phyloP scores from a whole-genome alignment of 2,888 invertebrate species.

The Chrysolina oricalcia region DNA sequence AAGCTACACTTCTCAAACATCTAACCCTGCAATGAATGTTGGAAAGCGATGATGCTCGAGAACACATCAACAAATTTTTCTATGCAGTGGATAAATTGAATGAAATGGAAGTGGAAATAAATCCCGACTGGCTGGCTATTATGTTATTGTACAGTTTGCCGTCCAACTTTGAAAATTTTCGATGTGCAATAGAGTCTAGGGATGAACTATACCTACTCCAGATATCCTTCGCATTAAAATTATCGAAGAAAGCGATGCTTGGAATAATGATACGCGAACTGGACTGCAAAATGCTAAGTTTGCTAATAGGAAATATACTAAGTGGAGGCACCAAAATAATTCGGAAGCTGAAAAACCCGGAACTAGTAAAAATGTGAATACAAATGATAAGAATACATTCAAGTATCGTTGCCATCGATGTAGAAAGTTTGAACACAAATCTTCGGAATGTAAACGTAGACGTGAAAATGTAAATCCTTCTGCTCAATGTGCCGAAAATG shows the following conservation, averaged over 20 bases:
- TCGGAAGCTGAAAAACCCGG: neutral
- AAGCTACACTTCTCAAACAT: too few species aligned
- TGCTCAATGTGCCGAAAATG: neutral
- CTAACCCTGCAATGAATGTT: too few species aligned
- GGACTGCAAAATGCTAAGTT: neutral
- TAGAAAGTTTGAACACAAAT: neutral
- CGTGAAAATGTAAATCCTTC: neutral
- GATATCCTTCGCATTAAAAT: too few species aligned
- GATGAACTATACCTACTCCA: too few species aligned
- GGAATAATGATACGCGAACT: conserved; percentile 37
- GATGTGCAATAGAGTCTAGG: too few species aligned
- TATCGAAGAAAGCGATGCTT: conserved; percentile 54
- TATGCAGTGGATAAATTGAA: too few species aligned
- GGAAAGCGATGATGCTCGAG: too few species aligned
- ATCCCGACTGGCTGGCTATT: too few species aligned
- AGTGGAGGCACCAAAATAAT: neutral
- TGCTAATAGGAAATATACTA: neutral
- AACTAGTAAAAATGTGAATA: neutral
- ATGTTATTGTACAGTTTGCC: too few species aligned
- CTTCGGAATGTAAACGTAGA: neutral
- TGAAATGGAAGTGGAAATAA: too few species aligned
- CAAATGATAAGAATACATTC: neutral
- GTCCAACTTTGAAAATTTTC: too few species aligned
- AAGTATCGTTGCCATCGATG: neutral
- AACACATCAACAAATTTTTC: too few species aligned